A percentile compares a stretch with the other conserved stretches of the same genome.
Conservation (phyloP, 2,888 invertebrate genomes). For the Mesorhabditis spiculigera region DNA sequence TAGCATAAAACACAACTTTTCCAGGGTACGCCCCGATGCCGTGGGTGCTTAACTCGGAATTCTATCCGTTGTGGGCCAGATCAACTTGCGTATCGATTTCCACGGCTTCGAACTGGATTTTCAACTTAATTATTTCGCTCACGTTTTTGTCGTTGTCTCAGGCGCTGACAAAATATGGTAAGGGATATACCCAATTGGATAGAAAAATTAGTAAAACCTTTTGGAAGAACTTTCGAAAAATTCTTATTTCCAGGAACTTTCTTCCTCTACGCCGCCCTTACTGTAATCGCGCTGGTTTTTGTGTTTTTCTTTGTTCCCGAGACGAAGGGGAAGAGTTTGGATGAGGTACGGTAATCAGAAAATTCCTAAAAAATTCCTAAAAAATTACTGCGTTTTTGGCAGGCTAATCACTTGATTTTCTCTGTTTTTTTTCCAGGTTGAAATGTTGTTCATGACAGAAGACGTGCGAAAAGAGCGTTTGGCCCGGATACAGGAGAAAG, state of each 20-base stretch:
- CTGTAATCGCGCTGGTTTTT: slow-evolving; percentile 62
- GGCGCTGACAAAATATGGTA: slow-evolving; percentile 50
- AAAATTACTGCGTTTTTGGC: background rate
- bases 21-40: slow-evolving; percentile 65
- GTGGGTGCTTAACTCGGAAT: slow-evolving; percentile 66
- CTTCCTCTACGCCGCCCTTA: slow-evolving; percentile 64
- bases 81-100: slow-evolving; percentile 59
- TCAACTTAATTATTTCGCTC: slow-evolving; percentile 64
- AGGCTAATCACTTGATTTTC: background rate
- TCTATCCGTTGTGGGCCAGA: slow-evolving; percentile 65
- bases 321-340: slow-evolving; percentile 64
- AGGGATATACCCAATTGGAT: background rate
- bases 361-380: background rate
- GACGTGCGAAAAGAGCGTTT: slow-evolving; percentile 30
- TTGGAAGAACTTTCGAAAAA: background rate
- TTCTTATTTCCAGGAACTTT: slow-evolving; percentile 62
- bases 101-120: slow-evolving; percentile 62
- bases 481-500: background rate
- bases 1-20: slow-evolving; percentile 11
- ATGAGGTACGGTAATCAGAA: slow-evolving; percentile 59
- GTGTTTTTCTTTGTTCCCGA: slow-evolving; percentile 64
- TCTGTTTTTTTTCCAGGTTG: slow-evolving; percentile 29
- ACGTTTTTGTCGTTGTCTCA: slow-evolving; percentile 61
- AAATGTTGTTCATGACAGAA: slow-evolving; percentile 52
- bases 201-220: slow-evolving; percentile 3